Percentiles rank a stretch among this genome's conserved stretches.
Conservation (phyloP, 2,888 invertebrate genomes). For the Ceramica pisi region DNA sequence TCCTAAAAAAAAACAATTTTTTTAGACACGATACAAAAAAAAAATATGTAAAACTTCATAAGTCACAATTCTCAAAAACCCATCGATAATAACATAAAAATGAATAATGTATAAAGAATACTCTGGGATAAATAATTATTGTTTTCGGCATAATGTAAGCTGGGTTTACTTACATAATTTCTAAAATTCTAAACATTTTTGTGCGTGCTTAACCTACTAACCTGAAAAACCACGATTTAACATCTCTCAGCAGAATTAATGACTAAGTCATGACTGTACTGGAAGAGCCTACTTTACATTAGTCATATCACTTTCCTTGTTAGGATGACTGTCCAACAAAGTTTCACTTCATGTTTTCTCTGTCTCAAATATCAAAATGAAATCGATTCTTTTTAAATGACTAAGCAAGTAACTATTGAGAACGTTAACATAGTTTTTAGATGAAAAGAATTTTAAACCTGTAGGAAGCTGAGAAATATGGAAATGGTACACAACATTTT, state of each 20-base stretch:
- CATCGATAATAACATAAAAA: background rate
- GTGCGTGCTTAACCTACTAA: conserved; percentile 8
- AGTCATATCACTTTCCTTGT: conserved; percentile 43
- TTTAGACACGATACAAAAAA: too few species aligned
- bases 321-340: conserved; percentile 20
- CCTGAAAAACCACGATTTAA: conserved; percentile 36
- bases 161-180: background rate
- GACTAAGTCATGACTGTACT: conserved; percentile 30
- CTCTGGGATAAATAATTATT: background rate
- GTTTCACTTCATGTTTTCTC: conserved; percentile 58
- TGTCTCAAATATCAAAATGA: conserved; percentile 57
- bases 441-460: background rate
- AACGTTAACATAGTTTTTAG: conserved; percentile 18
- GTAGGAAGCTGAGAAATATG: background rate
- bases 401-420: conserved; percentile 6
- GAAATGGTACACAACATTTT: background rate
- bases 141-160: background rate
- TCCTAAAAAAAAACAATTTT: too few species aligned
- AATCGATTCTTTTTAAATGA: conserved; percentile 33
- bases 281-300: conserved; percentile 1
- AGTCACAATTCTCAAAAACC: background rate
- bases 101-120: background rate
- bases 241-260: conserved; percentile 29
- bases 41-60: background rate
- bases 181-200: background rate